Evolutionary conservation across 2,888 invertebrate genomes (phyloP).

Genomic region (Piscicola geometra): DNA sequence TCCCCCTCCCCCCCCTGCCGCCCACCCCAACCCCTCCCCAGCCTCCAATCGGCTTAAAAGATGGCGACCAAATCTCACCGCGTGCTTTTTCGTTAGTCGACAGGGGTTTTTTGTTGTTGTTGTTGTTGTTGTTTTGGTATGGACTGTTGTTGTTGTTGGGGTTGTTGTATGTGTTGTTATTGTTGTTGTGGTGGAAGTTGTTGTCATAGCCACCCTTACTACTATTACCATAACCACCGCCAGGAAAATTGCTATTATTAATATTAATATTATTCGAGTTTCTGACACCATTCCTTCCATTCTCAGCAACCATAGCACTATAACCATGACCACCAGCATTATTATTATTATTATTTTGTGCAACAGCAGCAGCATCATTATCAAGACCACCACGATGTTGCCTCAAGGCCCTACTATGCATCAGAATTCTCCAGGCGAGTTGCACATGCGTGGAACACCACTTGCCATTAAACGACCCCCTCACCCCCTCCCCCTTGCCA

Average conservation of each 20-base stretch:
- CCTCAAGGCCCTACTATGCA: conserved; percentile 12
- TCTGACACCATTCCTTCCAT: too few relatives aligned
- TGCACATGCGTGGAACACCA: conserved; percentile 34
- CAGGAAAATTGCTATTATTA: too few relatives aligned
- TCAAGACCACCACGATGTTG: neutral
- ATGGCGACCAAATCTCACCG: neutral
- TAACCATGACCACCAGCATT: too few relatives aligned
- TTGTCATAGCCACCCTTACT: too few relatives aligned
- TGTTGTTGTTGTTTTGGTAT: neutral
- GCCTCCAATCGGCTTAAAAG: neutral
- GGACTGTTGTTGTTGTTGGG: neutral
- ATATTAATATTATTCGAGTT: too few relatives aligned
- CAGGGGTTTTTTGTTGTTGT: neutral
- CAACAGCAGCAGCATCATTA: too few relatives aligned
- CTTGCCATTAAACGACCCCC: conserved; percentile 21
- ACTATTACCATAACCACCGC: too few relatives aligned
- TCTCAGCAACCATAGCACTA: too few relatives aligned
- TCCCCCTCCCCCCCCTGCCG: neutral
- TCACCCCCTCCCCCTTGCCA: neutral
- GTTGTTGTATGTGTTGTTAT: neutral
- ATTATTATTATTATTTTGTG: neutral
- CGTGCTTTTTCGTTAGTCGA: neutral
- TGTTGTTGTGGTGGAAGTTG: neutral
- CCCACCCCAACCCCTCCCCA: neutral
- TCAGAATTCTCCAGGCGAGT: conserved; percentile 29